A percentile compares a stretch with the other conserved stretches of the same genome.
phyloP scores from a whole-genome alignment of 2,113 vertebrate species.

The Percopsis transmontana region DNA sequence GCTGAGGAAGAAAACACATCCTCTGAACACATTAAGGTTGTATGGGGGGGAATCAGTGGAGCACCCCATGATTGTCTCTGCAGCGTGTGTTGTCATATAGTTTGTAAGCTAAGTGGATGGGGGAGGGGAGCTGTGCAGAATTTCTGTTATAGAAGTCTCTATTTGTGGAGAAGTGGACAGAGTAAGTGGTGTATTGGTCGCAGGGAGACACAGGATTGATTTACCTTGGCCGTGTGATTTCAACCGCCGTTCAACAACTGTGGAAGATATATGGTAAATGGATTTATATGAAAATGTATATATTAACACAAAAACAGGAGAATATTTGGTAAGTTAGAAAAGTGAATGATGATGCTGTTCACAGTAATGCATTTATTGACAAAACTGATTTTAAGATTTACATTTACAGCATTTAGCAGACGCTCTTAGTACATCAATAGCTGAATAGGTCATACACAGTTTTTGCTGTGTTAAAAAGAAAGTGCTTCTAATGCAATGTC shows the following conservation, averaged over 20 bases:
- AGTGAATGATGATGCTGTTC: too few species aligned
- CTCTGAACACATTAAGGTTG: neutral
- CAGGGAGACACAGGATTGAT: too few species aligned
- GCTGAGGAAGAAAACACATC: neutral
- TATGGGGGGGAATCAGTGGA: conserved; percentile 9
- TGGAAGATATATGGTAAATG: neutral
- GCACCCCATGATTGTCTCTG: conserved; percentile 27
- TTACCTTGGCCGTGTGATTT: neutral
- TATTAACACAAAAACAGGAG: neutral
- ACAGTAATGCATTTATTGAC: too few species aligned
- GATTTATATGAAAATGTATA: neutral
- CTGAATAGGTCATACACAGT: too few species aligned
- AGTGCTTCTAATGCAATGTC: too few species aligned
- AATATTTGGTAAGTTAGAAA: too few species aligned
- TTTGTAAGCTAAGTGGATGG: conserved; percentile 16
- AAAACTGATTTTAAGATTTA: too few species aligned
- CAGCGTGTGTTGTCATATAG: conserved; percentile 3
- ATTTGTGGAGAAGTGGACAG: conserved; percentile 23
- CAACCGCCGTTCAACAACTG: neutral
- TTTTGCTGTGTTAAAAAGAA: too few species aligned
- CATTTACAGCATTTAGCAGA: too few species aligned
- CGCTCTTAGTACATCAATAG: too few species aligned
- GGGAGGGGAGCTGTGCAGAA: conserved; percentile 1
- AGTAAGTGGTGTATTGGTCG: neutral
- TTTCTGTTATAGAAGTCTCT: conserved; percentile 30